Base-by-base conservation (phyloP, 1,140 invertebrate genomes). In the Zaprionus vittiger region DNA sequence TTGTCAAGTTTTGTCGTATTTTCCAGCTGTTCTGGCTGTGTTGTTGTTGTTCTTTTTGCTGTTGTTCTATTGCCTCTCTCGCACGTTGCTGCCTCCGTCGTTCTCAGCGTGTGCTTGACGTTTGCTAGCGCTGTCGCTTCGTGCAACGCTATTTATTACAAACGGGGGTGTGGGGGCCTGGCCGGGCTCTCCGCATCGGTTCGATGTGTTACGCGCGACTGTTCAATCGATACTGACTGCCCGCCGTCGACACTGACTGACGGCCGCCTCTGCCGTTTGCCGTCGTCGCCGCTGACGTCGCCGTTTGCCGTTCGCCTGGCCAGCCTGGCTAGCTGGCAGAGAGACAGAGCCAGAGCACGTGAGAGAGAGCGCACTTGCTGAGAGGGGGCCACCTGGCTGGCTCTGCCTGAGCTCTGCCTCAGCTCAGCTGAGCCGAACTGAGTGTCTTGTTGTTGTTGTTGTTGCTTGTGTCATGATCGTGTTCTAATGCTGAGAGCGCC, bases 131-230 rank as follows among this genome's bases (percentile, higher is more conserved):
- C 79, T 81, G 84, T 85, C 79, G 81, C 72, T 73, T 81, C 70
- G 69, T 65, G 74, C 83, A 85, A 73, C 79, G 81, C 81, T 89
- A 85, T 89, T 89, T 89, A 89, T 89, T 90, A 79, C 68, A 90
- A 87, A 87, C 69, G 80, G 79, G 65, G 70, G 77, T 68, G 74
- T 38, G 49, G 61, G 75, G 78, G 55, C 61, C 60, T 62, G 28
- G 34, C 56, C 56, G 66, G 81, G 78, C 74, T 73, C 78, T 83
- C 78, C 84, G 57, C 79, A 79, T 90, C 82, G 66, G 64, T 90
- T 83, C 76, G 81, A 84, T 85, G 85, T 77, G 84, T 73, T 89
- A 90, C 79, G 85, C 85, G 85, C 85, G 79, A 80, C 85, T 90
- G 85, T 89, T 82, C 85, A 90, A 90, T 90, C 86, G 86, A 91